phyloP scores from a whole-genome alignment of 2,113 vertebrate species.

The Seriola rivoliana region DNA sequence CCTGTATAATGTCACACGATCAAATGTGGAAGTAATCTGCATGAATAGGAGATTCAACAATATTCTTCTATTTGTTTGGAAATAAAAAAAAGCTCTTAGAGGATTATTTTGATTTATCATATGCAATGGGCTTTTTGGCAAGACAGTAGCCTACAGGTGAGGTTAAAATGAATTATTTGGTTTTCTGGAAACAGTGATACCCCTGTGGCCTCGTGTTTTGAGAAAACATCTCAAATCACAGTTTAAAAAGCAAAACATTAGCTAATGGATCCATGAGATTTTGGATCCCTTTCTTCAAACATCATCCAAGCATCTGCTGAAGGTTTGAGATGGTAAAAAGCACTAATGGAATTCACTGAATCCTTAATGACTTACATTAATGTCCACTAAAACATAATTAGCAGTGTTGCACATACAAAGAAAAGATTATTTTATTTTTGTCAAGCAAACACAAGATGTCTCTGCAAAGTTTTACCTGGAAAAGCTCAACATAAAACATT shows the following conservation, averaged over 20 bases:
- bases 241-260: background rate
- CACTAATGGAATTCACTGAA: background rate
- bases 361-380: background rate
- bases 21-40: background rate
- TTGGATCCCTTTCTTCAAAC: background rate
- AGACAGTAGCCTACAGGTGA: background rate
- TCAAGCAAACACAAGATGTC: background rate
- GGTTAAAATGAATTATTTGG: background rate
- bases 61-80: background rate
- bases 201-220: background rate
- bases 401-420: background rate
- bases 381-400: background rate
- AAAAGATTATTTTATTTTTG: background rate
- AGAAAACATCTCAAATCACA: background rate
- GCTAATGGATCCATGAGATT: background rate
- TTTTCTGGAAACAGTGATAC: background rate
- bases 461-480: background rate
- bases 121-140: background rate
- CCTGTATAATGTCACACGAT: background rate
- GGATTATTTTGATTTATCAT: background rate
- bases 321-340: background rate
- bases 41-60: background rate
- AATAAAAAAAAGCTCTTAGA: background rate
- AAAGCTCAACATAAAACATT: background rate
- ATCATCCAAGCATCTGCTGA: background rate